Evolutionary conservation across 1,140 invertebrate species (phyloP), one percentile per base, ranked within the genome.

Genomic region (Cyphomyrmex costatus): DNA sequence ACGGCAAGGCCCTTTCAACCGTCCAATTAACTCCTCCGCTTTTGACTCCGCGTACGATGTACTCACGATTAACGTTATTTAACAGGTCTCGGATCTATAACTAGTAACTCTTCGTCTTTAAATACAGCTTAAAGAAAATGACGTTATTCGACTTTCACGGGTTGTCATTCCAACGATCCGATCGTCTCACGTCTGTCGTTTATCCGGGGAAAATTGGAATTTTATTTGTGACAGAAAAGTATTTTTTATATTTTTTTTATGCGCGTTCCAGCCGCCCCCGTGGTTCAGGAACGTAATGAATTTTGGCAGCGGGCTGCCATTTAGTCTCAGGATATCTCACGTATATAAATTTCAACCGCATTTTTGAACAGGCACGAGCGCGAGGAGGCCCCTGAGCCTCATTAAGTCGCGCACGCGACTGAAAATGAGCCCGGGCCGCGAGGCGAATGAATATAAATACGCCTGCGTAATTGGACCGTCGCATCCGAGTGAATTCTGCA

Each of bases 401-500:
- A 63, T 90, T 89, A 90, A 90, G 30, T 36, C 46, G 85, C 74
- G 85, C 89, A 87, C 78, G 85, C 87, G 88, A 89, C 66, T 53
- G 56, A 84, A 76, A 79, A 87, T 90, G 77, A 87, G 36, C 66
- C 60, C 27, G 21, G 70, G 49, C 82, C 36, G 74, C 85, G 42
- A 71, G 61, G 53, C 46, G 70, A 86, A 89, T 79, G 85, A 76
- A 79, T 89, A 90, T 89, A 90, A 89, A 90, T 90, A 90, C 60
- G 66, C 5, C 21, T 49, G 68, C 66, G 73, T 90, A 90, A 90
- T 90, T 90, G 88, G 85, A 80, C 74, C 88, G 56, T 89, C 88
- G 68, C 58, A 73, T 88, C 58, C 88, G 74, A 68, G 60, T 46
- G n/a, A 36, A 86, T 7, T 83, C 42, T 61, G 65, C 10, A 5